A percentile compares a stretch with the other conserved stretches of the same genome.
These are phyloP conservation scores for Pelecanus crispus DNA, from an alignment of 2,113 vertebrate species.

Conservation along the genomic window DNA sequence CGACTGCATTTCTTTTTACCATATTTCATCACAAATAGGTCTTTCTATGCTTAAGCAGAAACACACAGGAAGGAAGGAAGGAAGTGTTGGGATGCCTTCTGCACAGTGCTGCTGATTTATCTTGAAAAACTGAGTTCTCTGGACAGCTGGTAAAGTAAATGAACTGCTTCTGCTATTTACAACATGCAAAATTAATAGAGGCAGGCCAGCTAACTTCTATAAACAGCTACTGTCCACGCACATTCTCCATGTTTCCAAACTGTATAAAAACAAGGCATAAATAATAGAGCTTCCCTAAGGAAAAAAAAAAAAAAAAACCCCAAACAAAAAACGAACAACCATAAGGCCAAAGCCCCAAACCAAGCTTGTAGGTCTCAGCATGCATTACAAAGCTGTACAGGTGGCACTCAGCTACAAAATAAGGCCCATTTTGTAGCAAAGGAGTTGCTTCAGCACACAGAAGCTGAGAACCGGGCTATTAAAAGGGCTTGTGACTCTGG, in stretches of 20 bases:
- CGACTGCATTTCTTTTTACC: background rate
- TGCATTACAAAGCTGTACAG: background rate
- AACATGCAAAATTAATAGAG: constrained; percentile 26
- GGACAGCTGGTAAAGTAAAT: constrained; percentile 5
- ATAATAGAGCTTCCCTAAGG: background rate
- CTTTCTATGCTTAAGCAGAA: constrained; percentile 27
- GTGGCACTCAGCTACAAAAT: background rate
- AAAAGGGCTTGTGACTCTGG: background rate
- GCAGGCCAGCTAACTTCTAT: background rate
- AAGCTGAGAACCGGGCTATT: background rate
- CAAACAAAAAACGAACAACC: too few species aligned
- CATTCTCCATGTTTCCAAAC: background rate
- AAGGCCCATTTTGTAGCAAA: background rate
- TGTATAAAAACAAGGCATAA: background rate
- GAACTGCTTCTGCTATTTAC: constrained; percentile 26
- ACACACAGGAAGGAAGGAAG: background rate
- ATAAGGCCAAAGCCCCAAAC: background rate
- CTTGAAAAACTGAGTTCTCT: background rate
- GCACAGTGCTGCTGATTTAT: background rate
- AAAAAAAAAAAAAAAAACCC: background rate
- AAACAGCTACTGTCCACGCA: background rate
- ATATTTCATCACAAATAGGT: background rate
- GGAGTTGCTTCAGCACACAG: background rate
- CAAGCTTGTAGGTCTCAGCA: background rate
- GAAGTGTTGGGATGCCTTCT: background rate